These are phyloP conservation scores for Drosophila ogumai DNA, from an alignment of 1,140 invertebrate species.

Conservation along the genomic window DNA sequence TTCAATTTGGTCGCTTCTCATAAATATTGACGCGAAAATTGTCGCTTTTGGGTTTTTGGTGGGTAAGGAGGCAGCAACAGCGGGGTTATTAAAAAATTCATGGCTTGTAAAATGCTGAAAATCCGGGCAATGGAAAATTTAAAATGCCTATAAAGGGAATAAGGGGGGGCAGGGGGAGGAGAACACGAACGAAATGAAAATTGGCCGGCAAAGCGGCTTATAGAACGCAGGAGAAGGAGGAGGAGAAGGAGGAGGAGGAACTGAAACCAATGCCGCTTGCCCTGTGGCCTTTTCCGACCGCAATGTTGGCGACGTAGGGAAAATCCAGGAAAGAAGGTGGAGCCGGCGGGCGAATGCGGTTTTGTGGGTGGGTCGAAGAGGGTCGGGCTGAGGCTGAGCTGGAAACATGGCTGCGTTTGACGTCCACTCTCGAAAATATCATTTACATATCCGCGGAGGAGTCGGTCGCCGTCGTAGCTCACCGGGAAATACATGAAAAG, in stretches of 20 bases:
- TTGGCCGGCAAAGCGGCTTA: slow-evolving; percentile 73
- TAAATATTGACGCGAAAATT: slow-evolving; percentile 82
- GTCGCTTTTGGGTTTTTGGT: slow-evolving; percentile 68
- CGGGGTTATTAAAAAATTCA: slow-evolving; percentile 80
- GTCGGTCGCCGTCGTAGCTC: slow-evolving; percentile 8
- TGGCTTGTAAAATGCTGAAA: slow-evolving; percentile 81
- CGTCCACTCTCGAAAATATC: slow-evolving; percentile 80
- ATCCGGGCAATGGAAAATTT: slow-evolving; percentile 75
- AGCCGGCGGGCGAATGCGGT: slow-evolving; percentile 4
- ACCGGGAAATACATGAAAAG: slow-evolving; percentile 65
- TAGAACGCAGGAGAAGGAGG: slow-evolving; percentile 34
- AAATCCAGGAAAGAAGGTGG: slow-evolving; percentile 10
- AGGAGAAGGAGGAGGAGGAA: slow-evolving; percentile 31
- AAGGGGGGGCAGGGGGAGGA: background rate
- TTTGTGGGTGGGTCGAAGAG: background rate
- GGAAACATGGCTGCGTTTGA: slow-evolving; percentile 68
- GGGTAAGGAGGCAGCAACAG: background rate
- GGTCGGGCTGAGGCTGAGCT: slow-evolving; percentile 5
- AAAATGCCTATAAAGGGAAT: slow-evolving; percentile 77
- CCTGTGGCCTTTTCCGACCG: slow-evolving; percentile 70
- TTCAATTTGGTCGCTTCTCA: slow-evolving; percentile 59
- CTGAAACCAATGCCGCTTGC: slow-evolving; percentile 55
- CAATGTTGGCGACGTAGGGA: slow-evolving; percentile 44
- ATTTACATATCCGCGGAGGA: slow-evolving; percentile 75
- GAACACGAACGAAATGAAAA: slow-evolving; percentile 36